A percentile compares a stretch with the other conserved stretches of the same genome.
Conservation (phyloP, 2,797 vertebrate genomes). For the Sebastes flavidus region DNA sequence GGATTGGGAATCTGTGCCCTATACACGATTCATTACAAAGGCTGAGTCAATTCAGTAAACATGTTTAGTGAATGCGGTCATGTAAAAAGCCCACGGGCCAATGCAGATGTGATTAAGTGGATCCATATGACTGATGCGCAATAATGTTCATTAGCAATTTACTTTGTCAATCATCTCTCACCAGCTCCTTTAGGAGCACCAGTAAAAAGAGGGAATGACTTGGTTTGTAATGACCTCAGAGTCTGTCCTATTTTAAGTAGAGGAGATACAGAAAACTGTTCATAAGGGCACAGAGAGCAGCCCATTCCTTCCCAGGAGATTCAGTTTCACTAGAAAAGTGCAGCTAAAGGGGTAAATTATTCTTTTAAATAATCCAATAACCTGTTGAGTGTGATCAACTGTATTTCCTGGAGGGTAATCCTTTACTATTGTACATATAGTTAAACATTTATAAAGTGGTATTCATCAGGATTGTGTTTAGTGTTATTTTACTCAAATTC, state of each 20-base stretch:
- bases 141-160: not conserved
- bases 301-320: not conserved
- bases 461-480: not conserved
- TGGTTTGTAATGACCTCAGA: not conserved
- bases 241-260: constrained; percentile 13
- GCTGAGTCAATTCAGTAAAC: not conserved
- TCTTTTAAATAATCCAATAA: not conserved
- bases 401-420: not conserved
- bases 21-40: not conserved
- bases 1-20: not conserved
- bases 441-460: not conserved
- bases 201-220: not conserved
- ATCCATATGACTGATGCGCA: not conserved
- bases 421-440: not conserved
- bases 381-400: not conserved
- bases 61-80: not conserved
- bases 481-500: not conserved
- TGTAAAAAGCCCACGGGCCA: not conserved
- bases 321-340: not conserved
- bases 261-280: not conserved
- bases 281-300: not conserved
- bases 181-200: not conserved
- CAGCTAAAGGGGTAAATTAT: not conserved
- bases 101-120: not conserved
- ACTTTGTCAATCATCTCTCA: not conserved